Base-by-base conservation (phyloP, 2,797 vertebrate genomes). In the Lophotriccus pileatus region DNA sequence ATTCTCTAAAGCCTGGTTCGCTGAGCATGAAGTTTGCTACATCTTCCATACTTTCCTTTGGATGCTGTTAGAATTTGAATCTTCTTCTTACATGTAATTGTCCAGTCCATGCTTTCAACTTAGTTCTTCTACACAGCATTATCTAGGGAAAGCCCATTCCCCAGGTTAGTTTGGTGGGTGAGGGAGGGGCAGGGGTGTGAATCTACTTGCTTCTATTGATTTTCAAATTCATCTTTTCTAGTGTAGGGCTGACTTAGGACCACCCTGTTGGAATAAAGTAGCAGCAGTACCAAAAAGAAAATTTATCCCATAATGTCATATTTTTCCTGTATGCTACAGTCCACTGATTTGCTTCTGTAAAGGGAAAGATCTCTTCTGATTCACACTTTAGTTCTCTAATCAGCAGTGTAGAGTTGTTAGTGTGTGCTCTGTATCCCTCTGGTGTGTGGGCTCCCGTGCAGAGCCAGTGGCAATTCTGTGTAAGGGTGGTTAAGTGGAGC, bases 401-500 rank as follows among this genome's bases (percentile, higher is more conserved):
- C 78, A 76, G 49, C 46, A 68, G 11, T 6, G 32, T 43, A 15
- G 47, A 43, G 70, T 12, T 53, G 68, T 67, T 70, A 43, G n/a
- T 34, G 12, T 52, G 46, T 74, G 60, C 43, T 93, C n/a, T 70
- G 34, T 32, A 22, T 66, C 46, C 11, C 53, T 67, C 39, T 1
- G 1, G 41, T 53, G 12, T 36, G 18, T 22, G 34, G 34, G 44
- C 41, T 94, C 28, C 50, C 18, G 12, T 32, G n/a, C 0, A 0
- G 62, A 72, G 60, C 55, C 64, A 86, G 55, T 5, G 3, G 55
- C 66, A 70, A 6, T 44, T 67, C 64, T 79, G 7, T 2, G 0
- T 67, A 10, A 66, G 25, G 24, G 6, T 41, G 46, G 36, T 20
- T 30, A 28, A 59, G 15, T 34, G 56, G 20, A 93, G 27, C 25